phyloP scores from a whole-genome alignment of 2,888 invertebrate genomes.

The Unio pictorum region DNA sequence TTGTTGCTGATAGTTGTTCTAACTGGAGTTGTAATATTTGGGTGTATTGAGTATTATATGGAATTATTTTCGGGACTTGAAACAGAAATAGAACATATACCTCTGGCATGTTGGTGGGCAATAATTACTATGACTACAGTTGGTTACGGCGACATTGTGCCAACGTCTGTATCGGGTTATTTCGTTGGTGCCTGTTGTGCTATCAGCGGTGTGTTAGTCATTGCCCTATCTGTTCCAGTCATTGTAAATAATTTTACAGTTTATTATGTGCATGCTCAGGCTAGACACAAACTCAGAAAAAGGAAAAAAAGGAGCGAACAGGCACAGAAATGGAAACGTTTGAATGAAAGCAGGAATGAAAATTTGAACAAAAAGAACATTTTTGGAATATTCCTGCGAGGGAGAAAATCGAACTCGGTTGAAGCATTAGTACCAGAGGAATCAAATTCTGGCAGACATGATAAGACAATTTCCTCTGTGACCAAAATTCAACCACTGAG shows the following conservation, averaged over 20 bases:
- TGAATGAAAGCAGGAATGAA: constrained; percentile 31
- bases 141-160: constrained; percentile 37
- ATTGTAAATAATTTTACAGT: constrained; percentile 41
- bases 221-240: constrained; percentile 39
- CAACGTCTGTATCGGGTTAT: constrained; percentile 28
- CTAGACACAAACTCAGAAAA: constrained; percentile 24
- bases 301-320: constrained; percentile 16
- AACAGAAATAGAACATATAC: constrained; percentile 66
- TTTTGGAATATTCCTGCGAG: no score
- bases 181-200: constrained; percentile 34
- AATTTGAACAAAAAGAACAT: constrained; percentile 11
- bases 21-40: constrained; percentile 37
- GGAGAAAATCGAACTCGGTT: no score
- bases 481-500: no score
- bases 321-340: constrained; percentile 18
- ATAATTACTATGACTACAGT: constrained; percentile 95
- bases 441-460: no score
- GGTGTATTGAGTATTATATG: constrained; percentile 33
- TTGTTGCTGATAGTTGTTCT: constrained; percentile 30
- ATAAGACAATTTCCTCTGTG: no score
- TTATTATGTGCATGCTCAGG: constrained; percentile 37
- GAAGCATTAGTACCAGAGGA: no score
- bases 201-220: constrained; percentile 31
- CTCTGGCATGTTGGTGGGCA: constrained; percentile 91
- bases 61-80: constrained; percentile 25